Base-by-base conservation (phyloP, 1,140 invertebrate genomes). In the Eurosta solidaginis region DNA sequence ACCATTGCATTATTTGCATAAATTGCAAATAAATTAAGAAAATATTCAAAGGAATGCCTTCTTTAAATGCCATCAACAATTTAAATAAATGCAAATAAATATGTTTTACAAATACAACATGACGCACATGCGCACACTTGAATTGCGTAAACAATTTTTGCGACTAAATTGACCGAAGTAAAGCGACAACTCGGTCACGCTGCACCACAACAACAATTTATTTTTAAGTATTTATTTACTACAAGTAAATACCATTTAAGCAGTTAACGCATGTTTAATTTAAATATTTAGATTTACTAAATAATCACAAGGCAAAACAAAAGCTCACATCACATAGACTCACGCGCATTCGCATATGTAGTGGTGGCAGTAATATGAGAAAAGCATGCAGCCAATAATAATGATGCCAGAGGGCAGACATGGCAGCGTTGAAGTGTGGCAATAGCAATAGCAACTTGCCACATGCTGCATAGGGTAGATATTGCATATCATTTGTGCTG, bases 271-370 rank as follows among this genome's bases (percentile, higher is more conserved):
- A 68, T 68, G 59, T 68, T 68, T 29, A 68, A 68, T 68, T 68
- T 68, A 68, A 68, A 68, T 68, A 68, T 68, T 68, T 68, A 68
- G 59, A 68, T 68, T 68, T 68, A 68, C 59, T 68, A 68, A 68
- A 68, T 68, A 68, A 68, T 33, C 29, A 68, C 59, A 68, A 68
- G n/a, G 36, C 59, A 29, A 20, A 68, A 33, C 33, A 12, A 68
- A 40, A n/a, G n/a, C n/a, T n/a, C n/a, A 5, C 33, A 68, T 40
- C 33, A 17, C 0, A 33, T 29, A 2, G 9, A 29, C n/a, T n/a
- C 12, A n/a, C 50, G 22, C 22, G 22, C 25, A 59, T 52, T 20
- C 10, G 25, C 7, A 25, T 52, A 6, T 22, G 20, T 52, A 25
- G 20, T n/a, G 4, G 17, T 52, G 49, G 49, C 20, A 52, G 20